Evolutionary conservation across 92 coral and sea anemone species (phyloP).

Genomic region (Micromussa lordhowensis): DNA sequence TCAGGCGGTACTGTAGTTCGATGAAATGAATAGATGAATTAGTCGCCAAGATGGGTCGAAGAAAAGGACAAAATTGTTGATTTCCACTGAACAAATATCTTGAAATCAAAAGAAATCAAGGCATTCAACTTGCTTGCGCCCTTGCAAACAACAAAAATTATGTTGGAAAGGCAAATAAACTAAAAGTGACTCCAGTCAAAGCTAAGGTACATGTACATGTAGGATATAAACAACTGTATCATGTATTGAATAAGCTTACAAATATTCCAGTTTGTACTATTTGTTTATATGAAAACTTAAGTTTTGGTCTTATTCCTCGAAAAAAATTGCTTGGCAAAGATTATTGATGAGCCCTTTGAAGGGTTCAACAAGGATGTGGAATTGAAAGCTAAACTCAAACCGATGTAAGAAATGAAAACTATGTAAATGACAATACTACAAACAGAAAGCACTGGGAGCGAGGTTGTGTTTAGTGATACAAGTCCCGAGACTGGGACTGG

Average conservation of each 20-base stretch:
- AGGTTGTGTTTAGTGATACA: too few relatives aligned
- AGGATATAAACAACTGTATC: conserved; percentile 4
- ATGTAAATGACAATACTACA: too few relatives aligned
- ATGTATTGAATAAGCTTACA: background rate
- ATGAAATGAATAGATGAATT: background rate
- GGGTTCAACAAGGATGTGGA: background rate
- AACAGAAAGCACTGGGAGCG: too few relatives aligned
- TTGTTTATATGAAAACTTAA: background rate
- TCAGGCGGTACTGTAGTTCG: too few relatives aligned
- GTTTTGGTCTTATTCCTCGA: background rate
- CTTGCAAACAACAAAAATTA: background rate
- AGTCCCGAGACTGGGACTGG: too few relatives aligned
- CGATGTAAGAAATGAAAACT: too few relatives aligned
- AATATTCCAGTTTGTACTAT: conserved; percentile 4
- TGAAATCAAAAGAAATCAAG: background rate
- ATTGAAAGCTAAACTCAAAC: background rate
- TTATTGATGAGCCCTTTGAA: conserved; percentile 6
- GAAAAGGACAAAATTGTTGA: conserved; percentile 4
- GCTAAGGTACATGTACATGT: too few relatives aligned
- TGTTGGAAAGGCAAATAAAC: conserved; percentile 10
- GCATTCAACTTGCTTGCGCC: background rate
- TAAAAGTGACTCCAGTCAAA: conserved; percentile 7
- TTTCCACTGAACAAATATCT: background rate
- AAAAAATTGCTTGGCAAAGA: background rate
- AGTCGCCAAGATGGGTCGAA: background rate